Conservation (phyloP, 2,888 invertebrate species). For the Iselma pallidipennis region DNA sequence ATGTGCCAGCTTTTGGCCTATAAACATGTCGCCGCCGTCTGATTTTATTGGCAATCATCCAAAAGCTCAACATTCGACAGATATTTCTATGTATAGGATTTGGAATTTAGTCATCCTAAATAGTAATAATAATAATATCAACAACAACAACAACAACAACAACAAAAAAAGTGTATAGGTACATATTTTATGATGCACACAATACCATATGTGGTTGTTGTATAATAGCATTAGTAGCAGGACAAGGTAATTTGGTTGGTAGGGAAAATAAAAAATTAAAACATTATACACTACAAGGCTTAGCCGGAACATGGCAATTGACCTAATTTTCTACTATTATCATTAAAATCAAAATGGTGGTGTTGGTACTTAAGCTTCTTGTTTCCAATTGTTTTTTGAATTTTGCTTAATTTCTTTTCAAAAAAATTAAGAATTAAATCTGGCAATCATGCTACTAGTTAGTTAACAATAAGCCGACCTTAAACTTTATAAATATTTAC, state of each 20-base stretch:
- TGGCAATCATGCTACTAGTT: too few species aligned
- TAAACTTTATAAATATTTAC: background rate
- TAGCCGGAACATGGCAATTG: constrained; percentile 44
- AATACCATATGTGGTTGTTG: constrained; percentile 13
- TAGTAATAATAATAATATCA: background rate
- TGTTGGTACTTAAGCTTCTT: too few species aligned
- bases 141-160: background rate
- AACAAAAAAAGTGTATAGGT: too few species aligned
- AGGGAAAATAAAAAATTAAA: constrained; percentile 15
- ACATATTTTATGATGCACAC: too few species aligned
- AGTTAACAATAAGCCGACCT: background rate
- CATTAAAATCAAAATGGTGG: too few species aligned
- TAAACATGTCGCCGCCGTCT: constrained; percentile 29
- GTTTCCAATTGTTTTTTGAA: too few species aligned
- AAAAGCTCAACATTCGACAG: background rate
- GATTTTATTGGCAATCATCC: background rate
- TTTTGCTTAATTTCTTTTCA: too few species aligned
- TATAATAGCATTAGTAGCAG: background rate
- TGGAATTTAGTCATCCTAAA: background rate
- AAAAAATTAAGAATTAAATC: too few species aligned
- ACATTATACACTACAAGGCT: constrained; percentile 36
- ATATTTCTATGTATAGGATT: background rate
- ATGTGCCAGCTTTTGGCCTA: constrained; percentile 44
- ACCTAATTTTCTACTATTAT: constrained; percentile 33
- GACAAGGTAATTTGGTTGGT: constrained; percentile 6